Base-by-base conservation (phyloP, 2,113 vertebrate genomes). In the Astatoreochromis straeleni region DNA sequence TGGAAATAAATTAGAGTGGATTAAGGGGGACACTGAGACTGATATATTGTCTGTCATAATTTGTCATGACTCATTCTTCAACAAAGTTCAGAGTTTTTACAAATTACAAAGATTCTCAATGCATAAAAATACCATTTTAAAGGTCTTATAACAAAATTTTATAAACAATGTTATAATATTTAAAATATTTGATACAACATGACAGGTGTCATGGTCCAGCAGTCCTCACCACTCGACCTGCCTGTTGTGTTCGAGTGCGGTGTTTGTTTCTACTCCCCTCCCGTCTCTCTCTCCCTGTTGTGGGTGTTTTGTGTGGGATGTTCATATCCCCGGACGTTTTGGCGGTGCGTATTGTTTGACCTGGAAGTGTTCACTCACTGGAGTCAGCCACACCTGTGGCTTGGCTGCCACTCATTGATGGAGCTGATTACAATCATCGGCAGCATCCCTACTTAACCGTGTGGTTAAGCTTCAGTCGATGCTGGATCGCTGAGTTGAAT, bases 41-140 rank as follows among this genome's bases (percentile, higher is more conserved):
- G 78, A 88, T 82, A 55, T 73, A 91, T 70, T 47, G 68, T 24
- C 83, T 84, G 81, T 92, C 83, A 89, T 29, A 17, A 45, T 87
- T 42, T 85, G 35, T 70, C 54, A 38, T 24, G 33, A 40, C 9
- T 85, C 58, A 82, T 89, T 78, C 49, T 83, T 85, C 81, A 80
- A 19, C 13, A 45, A 33, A 85, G 53, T 80, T 33, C 68, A 80
- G 7, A 38, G 54, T 60, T 88, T 80, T 58, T 40, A 35, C 49
- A 51, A 10, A 13, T 79, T 75, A 73, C 54, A 73, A 70, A 85
- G 68, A 84, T 5, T 10, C 16, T 21, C 26, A 11, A 16, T 49
- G 29, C 19, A 58, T 63, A 81, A 54, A 19, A 33, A 53, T 24
- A 5, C 2, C 1, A 26, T 79, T 84, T 82, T 79, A 58, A 78